Percentiles rank a stretch among this genome's conserved stretches.
These are phyloP conservation scores for Halocaridina rubra DNA, from an alignment of 2,888 invertebrate species.

Conservation along the genomic window DNA sequence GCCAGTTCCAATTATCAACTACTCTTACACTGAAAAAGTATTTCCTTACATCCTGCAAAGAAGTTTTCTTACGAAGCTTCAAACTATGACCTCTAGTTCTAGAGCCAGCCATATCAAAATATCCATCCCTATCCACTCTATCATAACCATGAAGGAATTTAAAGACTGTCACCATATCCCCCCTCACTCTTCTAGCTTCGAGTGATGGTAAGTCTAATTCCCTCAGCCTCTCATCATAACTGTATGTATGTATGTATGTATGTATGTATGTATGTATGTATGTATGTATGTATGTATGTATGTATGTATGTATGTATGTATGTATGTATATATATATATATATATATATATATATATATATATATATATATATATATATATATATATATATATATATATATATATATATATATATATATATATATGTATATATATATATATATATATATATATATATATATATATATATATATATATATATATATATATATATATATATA, in stretches of 20 bases:
- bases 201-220: too few species aligned
- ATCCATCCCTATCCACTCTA: too few species aligned
- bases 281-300: neutral
- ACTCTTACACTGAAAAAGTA: too few species aligned
- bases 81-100: too few species aligned
- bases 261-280: neutral
- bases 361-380: neutral
- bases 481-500: neutral
- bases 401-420: neutral
- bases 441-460: neutral
- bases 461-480: neutral
- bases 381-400: neutral
- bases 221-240: too few species aligned
- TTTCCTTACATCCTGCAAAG: too few species aligned
- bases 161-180: too few species aligned
- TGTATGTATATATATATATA: neutral
- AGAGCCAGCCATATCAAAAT: too few species aligned
- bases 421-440: neutral
- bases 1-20: too few species aligned
- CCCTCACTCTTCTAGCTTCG: too few species aligned
- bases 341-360: neutral
- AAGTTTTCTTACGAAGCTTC: too few species aligned
- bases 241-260: neutral
- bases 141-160: too few species aligned
- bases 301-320: neutral